These are phyloP conservation scores for Penaeus indicus DNA, from an alignment of 1,140 invertebrate species.

Conservation along the genomic window DNA sequence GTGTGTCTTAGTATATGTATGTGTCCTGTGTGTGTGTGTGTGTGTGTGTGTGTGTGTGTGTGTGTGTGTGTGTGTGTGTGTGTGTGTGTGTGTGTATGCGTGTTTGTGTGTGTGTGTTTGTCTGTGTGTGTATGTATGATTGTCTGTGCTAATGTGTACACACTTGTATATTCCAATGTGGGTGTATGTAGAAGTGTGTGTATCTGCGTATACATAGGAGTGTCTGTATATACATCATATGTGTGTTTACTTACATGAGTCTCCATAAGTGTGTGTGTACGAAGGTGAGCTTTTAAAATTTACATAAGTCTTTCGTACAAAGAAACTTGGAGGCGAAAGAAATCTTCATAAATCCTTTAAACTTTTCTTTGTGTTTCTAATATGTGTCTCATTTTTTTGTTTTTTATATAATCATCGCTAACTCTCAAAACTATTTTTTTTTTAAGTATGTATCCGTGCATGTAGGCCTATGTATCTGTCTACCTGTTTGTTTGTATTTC, in stretches of 20 bases:
- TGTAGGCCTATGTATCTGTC: slow-evolving; percentile 4
- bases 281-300: too few relatives aligned
- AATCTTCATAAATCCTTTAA: too few relatives aligned
- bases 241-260: too few relatives aligned
- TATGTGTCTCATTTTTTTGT: too few relatives aligned
- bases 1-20: neutral
- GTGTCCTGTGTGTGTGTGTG: neutral
- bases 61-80: neutral
- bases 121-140: neutral
- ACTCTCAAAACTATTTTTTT: too few relatives aligned
- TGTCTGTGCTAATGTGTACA: neutral
- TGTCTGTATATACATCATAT: too few relatives aligned
- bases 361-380: too few relatives aligned
- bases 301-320: too few relatives aligned
- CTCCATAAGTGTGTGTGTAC: too few relatives aligned
- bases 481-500: neutral
- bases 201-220: slow-evolving; percentile 18
- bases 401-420: too few relatives aligned
- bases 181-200: neutral
- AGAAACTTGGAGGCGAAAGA: too few relatives aligned
- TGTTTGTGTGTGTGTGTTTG: neutral
- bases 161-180: neutral
- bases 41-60: neutral
- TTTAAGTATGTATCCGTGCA: neutral
- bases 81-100: neutral